Base-by-base conservation (phyloP, 2,888 invertebrate genomes). In the Synergus laeviventris region DNA sequence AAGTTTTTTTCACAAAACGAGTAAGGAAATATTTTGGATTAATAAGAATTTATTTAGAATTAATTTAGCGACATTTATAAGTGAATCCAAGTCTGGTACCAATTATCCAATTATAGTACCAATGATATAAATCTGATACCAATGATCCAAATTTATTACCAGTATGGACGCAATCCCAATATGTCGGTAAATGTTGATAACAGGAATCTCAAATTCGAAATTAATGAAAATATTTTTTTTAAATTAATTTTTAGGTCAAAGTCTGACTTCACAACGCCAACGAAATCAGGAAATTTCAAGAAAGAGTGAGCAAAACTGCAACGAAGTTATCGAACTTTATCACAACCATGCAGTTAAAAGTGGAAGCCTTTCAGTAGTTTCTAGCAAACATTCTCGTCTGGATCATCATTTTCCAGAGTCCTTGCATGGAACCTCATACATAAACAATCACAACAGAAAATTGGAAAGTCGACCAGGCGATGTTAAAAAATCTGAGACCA, bases 321-420 rank as follows among this genome's bases (percentile, higher is more conserved):
- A 83, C 42, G 87, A 88, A 21, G 81, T 88, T 18, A 84, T 88
- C 8, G 89, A 90, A 78, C 86, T 89, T 77, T 89, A 88, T 84
- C 87, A 89, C 75, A 89, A 89, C 64, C 73, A 49, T 18, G 86
- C 85, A 5, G 75, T 85, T n/a, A 87, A 86, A 62, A 84, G 82
- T 76, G 86, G 78, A 42, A 88, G 85, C 73, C 73, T 84, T 56
- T 87, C 87, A 14, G 78, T 79, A n/a, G 66, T 82, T 7, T 84
- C 85, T 7, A 84, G 81, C 59, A 87, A 87, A 77, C 83, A 83
- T 49, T 85, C 84, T 9, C 85, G 82, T 74, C 42, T 81, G 18
- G 81, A 81, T 49, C 39, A 75, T 16, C 81, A 77, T 14, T 66
- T 59, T 18, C 73, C 70, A 38, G 49, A 70, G n/a, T 66, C 21